Evolutionary conservation across 2,113 vertebrate species (phyloP).

Genomic region (Sceloporus undulatus): DNA sequence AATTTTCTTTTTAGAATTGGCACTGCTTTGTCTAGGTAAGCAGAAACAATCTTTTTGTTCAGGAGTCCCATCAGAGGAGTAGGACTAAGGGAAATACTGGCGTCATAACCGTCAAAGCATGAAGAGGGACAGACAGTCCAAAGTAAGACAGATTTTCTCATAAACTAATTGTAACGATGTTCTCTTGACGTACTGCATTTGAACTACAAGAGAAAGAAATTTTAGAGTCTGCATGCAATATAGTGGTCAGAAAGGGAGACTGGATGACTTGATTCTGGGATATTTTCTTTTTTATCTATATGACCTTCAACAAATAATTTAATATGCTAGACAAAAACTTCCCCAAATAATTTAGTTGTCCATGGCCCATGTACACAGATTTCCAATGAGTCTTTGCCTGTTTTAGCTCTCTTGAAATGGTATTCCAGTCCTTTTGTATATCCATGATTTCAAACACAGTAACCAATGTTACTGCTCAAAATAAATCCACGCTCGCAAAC

Average conservation of each 20-base stretch:
- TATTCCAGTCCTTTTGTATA: background rate
- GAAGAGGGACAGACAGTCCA: slow-evolving; percentile 45
- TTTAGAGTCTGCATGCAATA: accelerated
- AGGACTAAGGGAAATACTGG: slow-evolving; percentile 37
- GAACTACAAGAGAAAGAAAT: background rate
- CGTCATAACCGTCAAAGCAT: slow-evolving; percentile 51
- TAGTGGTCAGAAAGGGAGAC: slow-evolving; percentile 4
- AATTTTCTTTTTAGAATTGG: slow-evolving; percentile 60
- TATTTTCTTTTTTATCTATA: accelerated
- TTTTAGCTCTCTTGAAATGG: background rate
- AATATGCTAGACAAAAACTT: background rate
- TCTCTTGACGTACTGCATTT: accelerated
- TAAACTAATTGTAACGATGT: slow-evolving; percentile 2
- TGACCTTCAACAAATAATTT: slow-evolving; percentile 54
- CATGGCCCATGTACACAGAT: background rate
- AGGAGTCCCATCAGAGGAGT: slow-evolving; percentile 16
- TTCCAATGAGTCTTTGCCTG: background rate
- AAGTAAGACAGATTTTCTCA: slow-evolving; percentile 47
- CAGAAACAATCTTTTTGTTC: slow-evolving; percentile 47
- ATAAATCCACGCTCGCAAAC: background rate
- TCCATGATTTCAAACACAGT: background rate
- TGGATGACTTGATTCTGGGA: background rate
- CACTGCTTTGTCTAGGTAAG: slow-evolving; percentile 46
- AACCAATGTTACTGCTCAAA: background rate
- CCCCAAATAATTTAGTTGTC: background rate